Base-by-base conservation (phyloP, 2,888 invertebrate species). In the Andrena bicolor region DNA sequence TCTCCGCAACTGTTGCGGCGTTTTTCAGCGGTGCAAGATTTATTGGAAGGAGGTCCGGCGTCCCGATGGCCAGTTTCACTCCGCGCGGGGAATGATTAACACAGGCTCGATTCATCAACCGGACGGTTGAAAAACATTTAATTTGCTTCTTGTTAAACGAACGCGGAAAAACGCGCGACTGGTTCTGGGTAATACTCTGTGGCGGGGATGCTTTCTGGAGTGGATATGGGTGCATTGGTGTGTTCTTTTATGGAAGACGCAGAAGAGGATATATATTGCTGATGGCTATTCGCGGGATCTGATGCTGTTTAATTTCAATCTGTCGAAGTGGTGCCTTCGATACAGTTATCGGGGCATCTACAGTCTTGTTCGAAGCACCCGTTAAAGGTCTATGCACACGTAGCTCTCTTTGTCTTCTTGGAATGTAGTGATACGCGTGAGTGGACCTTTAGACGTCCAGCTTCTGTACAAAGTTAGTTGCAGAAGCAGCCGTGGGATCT, bases 281-380 rank as follows among this genome's bases (percentile, higher is more conserved):
- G 32, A n/a, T 20, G 20, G 53, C 20, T 49, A 20, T 13, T 49
- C 49, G 30, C 48, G 30, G 20, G 23, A 23, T 23, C 64, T 69
- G 20, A 20, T 20, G 51, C 51, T 41, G 41, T 13, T 41, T 41
- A 41, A 41, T 41, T 41, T 13, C 41, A 13, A 41, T 13, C 41
- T 65, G 53, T 74, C 79, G 49, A 76, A 71, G 70, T 76, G 56
- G 79, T 60, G 49, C 65, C 69, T 75, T 79, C 79, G 58, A 74
- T 73, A 58, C 60, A 35, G 20, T 61, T 60, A 58, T 73, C 49
- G 49, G 58, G 35, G 32, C 6, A 16, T 35, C 41, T 58, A 53
- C 23, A 74, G 68, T 30, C 69, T 63, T 13, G 51, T 26, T 69
- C 26, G 16, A 58, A 63, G 13, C 4, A 7, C 10, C 35, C 35